phyloP scores from a whole-genome alignment of 2,797 vertebrate species.

The Typhlichthys eigenmanni region DNA sequence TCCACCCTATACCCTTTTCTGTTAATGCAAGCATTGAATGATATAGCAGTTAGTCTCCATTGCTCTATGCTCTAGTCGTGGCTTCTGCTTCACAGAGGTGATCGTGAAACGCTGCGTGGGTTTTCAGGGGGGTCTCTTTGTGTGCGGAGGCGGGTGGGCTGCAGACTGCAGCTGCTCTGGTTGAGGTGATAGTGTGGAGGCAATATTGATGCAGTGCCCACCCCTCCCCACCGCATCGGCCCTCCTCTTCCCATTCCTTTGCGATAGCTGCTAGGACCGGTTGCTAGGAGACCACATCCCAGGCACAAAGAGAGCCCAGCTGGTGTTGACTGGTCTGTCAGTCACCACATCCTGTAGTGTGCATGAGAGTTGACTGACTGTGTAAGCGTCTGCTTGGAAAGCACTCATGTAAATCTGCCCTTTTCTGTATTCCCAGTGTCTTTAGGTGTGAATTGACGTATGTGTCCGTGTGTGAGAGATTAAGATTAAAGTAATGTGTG shows the following conservation, averaged over 20 bases:
- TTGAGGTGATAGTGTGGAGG: slow-evolving; percentile 67
- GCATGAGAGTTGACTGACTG: slow-evolving; percentile 59
- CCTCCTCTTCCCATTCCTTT: slow-evolving; percentile 73
- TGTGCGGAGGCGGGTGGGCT: slow-evolving; percentile 47
- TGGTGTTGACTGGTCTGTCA: slow-evolving; percentile 85
- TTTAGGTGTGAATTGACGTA: slow-evolving; percentile 8
- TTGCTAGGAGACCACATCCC: slow-evolving; percentile 93
- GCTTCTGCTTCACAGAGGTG: slow-evolving; percentile 18
- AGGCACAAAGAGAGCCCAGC: slow-evolving; percentile 92
- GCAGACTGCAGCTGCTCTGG: slow-evolving; percentile 63
- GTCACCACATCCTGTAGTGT: slow-evolving; percentile 83
- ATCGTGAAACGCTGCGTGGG: slow-evolving; percentile 23
- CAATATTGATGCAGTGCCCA: slow-evolving; percentile 76
- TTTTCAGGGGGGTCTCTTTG: slow-evolving; percentile 55
- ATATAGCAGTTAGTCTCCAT: not conserved
- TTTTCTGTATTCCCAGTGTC: not conserved
- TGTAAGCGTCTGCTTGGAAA: slow-evolving; percentile 46
- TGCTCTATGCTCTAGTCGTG: slow-evolving; percentile 5
- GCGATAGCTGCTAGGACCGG: slow-evolving; percentile 85
- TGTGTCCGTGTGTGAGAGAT: not conserved
- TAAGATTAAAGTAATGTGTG: slow-evolving; percentile 1
- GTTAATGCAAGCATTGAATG: slow-evolving; percentile 5
- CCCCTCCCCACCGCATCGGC: slow-evolving; percentile 75
- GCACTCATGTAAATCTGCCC: slow-evolving; percentile 19
- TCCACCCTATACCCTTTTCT: slow-evolving; percentile 1